These are phyloP conservation scores for Chionomys nivalis DNA, from an alignment of 2,113 vertebrate species.

Conservation along the genomic window DNA sequence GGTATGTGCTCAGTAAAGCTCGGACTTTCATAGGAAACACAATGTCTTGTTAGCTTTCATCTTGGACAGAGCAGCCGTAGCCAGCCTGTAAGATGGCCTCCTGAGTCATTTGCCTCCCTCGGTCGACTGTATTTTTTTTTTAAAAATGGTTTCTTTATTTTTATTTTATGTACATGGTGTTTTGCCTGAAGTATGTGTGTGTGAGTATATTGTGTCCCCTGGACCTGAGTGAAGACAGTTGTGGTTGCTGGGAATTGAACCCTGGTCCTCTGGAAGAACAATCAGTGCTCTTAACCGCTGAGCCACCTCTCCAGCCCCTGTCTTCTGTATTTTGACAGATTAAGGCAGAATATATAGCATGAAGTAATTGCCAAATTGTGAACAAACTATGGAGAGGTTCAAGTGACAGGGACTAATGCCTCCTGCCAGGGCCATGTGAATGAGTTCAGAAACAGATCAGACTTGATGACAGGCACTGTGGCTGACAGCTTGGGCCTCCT, in stretches of 20 bases:
- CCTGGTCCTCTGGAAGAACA: no score
- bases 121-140: neutral
- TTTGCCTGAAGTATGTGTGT: no score
- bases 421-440: neutral
- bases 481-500: neutral
- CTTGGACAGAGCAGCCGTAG: neutral
- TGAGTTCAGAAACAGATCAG: neutral
- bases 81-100: neutral
- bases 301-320: no score
- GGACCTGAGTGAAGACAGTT: no score
- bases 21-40: neutral
- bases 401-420: neutral
- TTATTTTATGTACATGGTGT: neutral
- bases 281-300: no score
- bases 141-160: neutral
- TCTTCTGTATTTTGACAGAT: neutral
- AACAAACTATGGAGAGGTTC: neutral
- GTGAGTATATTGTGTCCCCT: no score
- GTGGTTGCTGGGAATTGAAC: no score
- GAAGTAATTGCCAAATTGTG: neutral
- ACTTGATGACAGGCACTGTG: neutral
- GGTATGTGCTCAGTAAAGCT: fast-evolving
- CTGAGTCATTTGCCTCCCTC: neutral
- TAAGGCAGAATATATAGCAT: neutral
- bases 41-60: neutral